These are phyloP conservation scores for Oenanthe oenanthe DNA, from an alignment of 2,113 vertebrate genomes.

Conservation along the genomic window DNA sequence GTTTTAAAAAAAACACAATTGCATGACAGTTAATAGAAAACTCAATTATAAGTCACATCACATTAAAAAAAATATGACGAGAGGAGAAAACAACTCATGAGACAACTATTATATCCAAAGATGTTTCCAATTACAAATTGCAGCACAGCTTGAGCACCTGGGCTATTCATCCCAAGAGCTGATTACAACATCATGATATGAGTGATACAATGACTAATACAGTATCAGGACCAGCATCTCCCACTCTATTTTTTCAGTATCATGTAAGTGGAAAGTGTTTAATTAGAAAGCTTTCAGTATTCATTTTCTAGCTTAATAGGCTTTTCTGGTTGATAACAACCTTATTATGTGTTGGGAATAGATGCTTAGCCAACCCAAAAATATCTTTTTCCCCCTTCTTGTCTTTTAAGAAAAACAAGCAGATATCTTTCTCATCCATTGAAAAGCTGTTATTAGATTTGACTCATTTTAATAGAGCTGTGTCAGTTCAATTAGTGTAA, in stretches of 20 bases:
- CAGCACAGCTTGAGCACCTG: slow-evolving; percentile 46
- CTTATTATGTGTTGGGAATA: slow-evolving; percentile 71
- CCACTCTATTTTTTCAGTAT: slow-evolving; percentile 57
- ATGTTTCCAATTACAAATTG: slow-evolving; percentile 68
- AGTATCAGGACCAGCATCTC: slow-evolving; percentile 45
- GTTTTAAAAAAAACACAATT: neutral
- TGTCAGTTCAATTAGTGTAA: slow-evolving; percentile 34
- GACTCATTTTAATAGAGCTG: slow-evolving; percentile 22
- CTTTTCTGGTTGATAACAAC: slow-evolving; percentile 72
- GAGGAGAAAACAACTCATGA: slow-evolving; percentile 46
- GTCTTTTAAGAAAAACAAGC: slow-evolving; percentile 52
- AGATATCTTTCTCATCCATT: slow-evolving; percentile 13
- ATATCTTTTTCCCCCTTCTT: neutral
- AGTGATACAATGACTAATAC: slow-evolving; percentile 67
- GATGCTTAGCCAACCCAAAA: slow-evolving; percentile 65
- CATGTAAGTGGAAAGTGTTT: slow-evolving; percentile 71
- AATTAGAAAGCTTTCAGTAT: slow-evolving; percentile 76
- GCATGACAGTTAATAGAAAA: neutral
- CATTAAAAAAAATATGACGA: slow-evolving; percentile 9
- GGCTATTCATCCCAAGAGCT: slow-evolving; percentile 53
- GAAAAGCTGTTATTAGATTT: slow-evolving; percentile 38
- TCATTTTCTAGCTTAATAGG: slow-evolving; percentile 76
- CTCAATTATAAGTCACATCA: slow-evolving; percentile 44
- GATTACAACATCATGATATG: slow-evolving; percentile 67
- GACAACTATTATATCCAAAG: slow-evolving; percentile 60